phyloP scores from a whole-genome alignment of 1,140 invertebrate species.

The Eulimnadia texana region DNA sequence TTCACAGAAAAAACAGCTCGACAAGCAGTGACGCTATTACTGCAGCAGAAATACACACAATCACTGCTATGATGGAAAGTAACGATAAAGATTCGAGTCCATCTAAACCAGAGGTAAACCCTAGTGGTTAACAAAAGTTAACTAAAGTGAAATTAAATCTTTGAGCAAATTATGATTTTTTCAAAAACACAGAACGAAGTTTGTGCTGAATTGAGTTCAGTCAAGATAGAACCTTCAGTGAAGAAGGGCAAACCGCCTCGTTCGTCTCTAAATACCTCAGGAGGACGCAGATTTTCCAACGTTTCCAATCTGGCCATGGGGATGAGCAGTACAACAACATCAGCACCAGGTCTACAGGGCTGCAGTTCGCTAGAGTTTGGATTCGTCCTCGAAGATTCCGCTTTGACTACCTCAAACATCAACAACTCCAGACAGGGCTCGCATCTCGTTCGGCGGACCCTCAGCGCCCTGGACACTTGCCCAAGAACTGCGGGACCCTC shows the following conservation, averaged over 20 bases:
- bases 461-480: constrained; percentile 27
- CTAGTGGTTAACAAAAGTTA: too few species aligned
- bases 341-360: constrained; percentile 21
- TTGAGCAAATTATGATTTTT: neutral
- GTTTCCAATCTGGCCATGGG: constrained; percentile 21
- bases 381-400: constrained; percentile 22
- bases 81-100: neutral
- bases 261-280: constrained; percentile 3
- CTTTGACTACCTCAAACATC: constrained; percentile 11
- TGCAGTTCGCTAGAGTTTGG: constrained; percentile 24
- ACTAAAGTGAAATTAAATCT: neutral
- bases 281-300: constrained; percentile 21
- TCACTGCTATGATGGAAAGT: neutral
- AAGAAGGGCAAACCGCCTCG: too few species aligned
- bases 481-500: constrained; percentile 2
- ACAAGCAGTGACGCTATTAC: constrained; percentile 43
- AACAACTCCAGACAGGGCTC: constrained; percentile 6
- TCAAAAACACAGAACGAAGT: neutral
- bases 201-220: neutral
- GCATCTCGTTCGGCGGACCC: constrained; percentile 23
- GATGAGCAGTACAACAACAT: constrained; percentile 17
- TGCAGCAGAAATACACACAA: neutral
- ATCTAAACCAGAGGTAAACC: neutral
- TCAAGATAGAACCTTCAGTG: neutral
- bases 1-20: constrained; percentile 78